Evolutionary conservation across 2,113 vertebrate species (phyloP).

Genomic region (Eleginops maclovinus): DNA sequence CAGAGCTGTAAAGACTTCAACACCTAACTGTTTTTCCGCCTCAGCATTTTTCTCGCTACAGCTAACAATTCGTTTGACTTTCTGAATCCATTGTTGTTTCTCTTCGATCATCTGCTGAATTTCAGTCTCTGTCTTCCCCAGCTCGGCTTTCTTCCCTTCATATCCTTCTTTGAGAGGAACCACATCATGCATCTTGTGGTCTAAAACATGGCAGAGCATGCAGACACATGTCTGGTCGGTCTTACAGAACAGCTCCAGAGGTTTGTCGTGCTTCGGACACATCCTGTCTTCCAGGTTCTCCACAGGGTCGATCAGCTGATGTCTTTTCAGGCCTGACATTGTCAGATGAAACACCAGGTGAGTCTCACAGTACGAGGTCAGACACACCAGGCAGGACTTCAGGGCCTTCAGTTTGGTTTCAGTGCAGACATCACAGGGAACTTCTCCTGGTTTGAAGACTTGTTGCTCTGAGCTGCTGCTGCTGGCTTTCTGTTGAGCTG

Average conservation of each 20-base stretch:
- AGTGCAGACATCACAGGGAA: slow-evolving; percentile 38
- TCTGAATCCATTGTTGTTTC: neutral
- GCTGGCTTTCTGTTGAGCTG: slow-evolving; percentile 1
- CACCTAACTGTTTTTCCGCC: neutral
- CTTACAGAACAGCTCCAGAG: slow-evolving; percentile 44
- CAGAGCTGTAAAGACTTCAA: slow-evolving; percentile 3
- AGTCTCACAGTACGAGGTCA: slow-evolving; percentile 28
- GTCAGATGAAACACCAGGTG: slow-evolving; percentile 37
- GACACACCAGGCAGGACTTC: slow-evolving; percentile 41
- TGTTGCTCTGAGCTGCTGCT: slow-evolving; percentile 10
- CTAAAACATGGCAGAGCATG: neutral
- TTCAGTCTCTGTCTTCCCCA: neutral
- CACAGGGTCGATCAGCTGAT: slow-evolving; percentile 30
- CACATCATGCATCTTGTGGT: neutral
- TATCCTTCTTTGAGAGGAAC: slow-evolving; percentile 13
- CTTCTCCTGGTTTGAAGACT: slow-evolving; percentile 17
- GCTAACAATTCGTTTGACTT: neutral
- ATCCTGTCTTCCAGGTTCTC: slow-evolving; percentile 38
- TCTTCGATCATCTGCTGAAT: slow-evolving; percentile 8
- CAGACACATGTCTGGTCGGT: slow-evolving; percentile 39
- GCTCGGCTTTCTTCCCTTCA: neutral
- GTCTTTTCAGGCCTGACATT: neutral
- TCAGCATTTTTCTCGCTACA: neutral
- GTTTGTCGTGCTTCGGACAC: slow-evolving; percentile 38
- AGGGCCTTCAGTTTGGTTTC: slow-evolving; percentile 38